phyloP scores from a whole-genome alignment of 1,140 invertebrate genomes.

The Notospermus geniculatus region DNA sequence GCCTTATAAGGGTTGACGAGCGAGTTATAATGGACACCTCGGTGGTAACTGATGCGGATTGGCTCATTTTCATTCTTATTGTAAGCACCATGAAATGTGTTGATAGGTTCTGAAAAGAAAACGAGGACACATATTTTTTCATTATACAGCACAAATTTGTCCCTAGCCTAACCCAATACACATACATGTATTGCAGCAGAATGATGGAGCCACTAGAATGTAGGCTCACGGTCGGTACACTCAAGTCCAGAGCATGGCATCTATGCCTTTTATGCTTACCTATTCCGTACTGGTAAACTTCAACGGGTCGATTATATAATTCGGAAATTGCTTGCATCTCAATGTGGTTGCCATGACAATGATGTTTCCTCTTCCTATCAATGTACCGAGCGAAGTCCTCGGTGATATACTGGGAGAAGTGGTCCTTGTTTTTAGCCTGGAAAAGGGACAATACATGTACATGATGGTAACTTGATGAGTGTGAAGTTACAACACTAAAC shows the following conservation, averaged over 20 bases:
- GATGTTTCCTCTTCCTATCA: conserved; percentile 64
- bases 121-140: no score
- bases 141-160: no score
- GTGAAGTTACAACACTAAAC: no score
- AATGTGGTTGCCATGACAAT: conserved; percentile 89
- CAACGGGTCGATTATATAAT: conserved; percentile 88
- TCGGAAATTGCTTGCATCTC: conserved; percentile 93
- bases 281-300: conserved; percentile 85
- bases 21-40: conserved; percentile 87
- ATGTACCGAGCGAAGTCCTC: conserved; percentile 89
- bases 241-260: not conserved
- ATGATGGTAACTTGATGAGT: no score
- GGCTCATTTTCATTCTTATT: conserved; percentile 75
- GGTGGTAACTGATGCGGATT: conserved; percentile 85
- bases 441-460: conserved; percentile 21
- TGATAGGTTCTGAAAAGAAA: conserved; percentile 73
- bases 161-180: no score
- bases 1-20: conserved; percentile 83
- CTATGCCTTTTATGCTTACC: conserved; percentile 59
- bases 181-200: no score
- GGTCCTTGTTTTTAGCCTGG: conserved; percentile 75
- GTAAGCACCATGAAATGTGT: conserved; percentile 79
- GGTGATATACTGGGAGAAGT: conserved; percentile 90
- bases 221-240: not conserved
- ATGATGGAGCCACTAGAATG: no score